Conservation (phyloP, 1,140 invertebrate genomes). For the Aplysia californica region DNA sequence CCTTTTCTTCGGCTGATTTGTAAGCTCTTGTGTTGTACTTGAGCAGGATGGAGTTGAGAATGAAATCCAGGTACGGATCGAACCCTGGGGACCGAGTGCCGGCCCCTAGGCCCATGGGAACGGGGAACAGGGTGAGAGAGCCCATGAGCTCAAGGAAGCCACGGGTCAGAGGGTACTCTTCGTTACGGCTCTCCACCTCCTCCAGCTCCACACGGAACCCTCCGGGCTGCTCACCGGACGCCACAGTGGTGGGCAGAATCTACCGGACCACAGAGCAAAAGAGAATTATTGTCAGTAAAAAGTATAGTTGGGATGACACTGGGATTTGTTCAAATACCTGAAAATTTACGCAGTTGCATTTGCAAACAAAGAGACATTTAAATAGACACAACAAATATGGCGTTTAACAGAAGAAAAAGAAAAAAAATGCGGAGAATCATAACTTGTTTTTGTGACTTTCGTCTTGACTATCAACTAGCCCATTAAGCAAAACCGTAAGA, state of each 20-base stretch:
- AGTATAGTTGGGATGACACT: too few relatives aligned
- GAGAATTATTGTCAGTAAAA: too few relatives aligned
- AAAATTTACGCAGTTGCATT: too few relatives aligned
- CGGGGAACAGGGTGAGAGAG: slow-evolving; percentile 78
- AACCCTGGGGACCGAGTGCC: slow-evolving; percentile 86
- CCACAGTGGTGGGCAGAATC: slow-evolving; percentile 11
- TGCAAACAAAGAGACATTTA: too few relatives aligned
- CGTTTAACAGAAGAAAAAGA: too few relatives aligned
- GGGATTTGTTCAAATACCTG: too few relatives aligned
- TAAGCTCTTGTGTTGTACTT: slow-evolving; percentile 83
- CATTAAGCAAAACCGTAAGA: too few relatives aligned
- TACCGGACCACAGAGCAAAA: too few relatives aligned
- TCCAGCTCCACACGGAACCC: slow-evolving; percentile 71
- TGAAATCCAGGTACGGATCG: slow-evolving; percentile 88
- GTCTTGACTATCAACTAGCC: too few relatives aligned
- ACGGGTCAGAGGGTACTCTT: slow-evolving; percentile 71
- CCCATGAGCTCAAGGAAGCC: slow-evolving; percentile 84
- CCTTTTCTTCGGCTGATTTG: slow-evolving; percentile 79
- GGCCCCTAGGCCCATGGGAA: slow-evolving; percentile 83
- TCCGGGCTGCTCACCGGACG: neutral
- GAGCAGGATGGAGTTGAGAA: slow-evolving; percentile 82
- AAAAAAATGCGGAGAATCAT: too few relatives aligned
- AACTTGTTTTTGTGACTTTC: too few relatives aligned
- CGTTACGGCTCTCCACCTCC: slow-evolving; percentile 88
- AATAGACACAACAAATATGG: too few relatives aligned